Evolutionary conservation across 1,140 invertebrate species (phyloP).

Genomic region (Maconellicoccus hirsutus): DNA sequence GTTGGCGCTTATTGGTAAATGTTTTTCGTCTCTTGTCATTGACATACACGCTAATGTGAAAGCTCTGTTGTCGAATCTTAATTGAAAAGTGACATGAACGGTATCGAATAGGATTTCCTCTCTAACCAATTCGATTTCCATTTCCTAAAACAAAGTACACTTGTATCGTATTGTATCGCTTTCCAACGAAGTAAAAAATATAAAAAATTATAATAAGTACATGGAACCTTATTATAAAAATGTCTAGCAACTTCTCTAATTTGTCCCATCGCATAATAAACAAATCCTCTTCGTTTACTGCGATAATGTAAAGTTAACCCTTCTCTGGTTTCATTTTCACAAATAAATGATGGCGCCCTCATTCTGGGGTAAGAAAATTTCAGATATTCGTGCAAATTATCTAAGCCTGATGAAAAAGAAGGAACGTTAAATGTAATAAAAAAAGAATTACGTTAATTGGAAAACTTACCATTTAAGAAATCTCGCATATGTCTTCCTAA

Average conservation of each 20-base stretch:
- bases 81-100: constrained; percentile 84
- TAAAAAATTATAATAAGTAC: neutral
- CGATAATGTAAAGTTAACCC: constrained; percentile 88
- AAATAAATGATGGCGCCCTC: constrained; percentile 88
- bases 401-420: constrained; percentile 43
- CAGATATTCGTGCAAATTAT: constrained; percentile 94
- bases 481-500: constrained; percentile 85
- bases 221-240: constrained; percentile 31
- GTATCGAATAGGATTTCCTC: constrained; percentile 79
- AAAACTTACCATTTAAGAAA: constrained; percentile 69
- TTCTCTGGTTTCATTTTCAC: constrained; percentile 83
- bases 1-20: constrained; percentile 71
- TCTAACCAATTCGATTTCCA: constrained; percentile 76
- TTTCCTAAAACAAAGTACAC: constrained; percentile 44
- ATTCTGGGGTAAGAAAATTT: constrained; percentile 92
- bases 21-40: constrained; percentile 73
- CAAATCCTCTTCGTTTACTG: constrained; percentile 80
- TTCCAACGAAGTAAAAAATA: neutral
- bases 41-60: constrained; percentile 65
- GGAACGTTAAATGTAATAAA: neutral
- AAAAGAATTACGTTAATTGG: neutral
- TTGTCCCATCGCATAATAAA: constrained; percentile 95
- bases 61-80: constrained; percentile 87
- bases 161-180: neutral
- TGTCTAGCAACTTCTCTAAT: constrained; percentile 58